phyloP scores from a whole-genome alignment of 2,888 invertebrate species.

The Athetis lepigone region DNA sequence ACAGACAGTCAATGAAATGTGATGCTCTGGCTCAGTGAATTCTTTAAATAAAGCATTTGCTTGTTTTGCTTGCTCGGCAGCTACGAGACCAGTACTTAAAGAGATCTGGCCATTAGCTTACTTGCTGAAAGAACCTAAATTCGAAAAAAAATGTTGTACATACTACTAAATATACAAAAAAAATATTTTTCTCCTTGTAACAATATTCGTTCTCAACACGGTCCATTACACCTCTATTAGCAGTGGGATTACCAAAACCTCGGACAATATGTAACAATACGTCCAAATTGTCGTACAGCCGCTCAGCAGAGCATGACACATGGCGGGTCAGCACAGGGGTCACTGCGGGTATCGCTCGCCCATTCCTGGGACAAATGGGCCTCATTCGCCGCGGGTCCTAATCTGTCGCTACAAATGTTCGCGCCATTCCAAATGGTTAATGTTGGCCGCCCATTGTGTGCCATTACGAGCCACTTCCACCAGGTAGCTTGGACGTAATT shows the following conservation, averaged over 20 bases:
- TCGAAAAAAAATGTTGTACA: no score
- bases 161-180: no score
- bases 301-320: conserved; percentile 38
- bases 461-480: conserved; percentile 28
- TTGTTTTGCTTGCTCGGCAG: no score
- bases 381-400: conserved; percentile 35
- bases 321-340: conserved; percentile 12
- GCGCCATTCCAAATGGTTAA: conserved; percentile 40
- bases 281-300: conserved; percentile 22
- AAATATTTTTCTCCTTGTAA: background rate
- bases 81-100: no score
- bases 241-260: conserved; percentile 17
- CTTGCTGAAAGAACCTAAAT: no score
- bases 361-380: conserved; percentile 48
- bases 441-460: conserved; percentile 17
- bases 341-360: conserved; percentile 16
- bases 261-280: conserved; percentile 27
- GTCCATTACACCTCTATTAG: conserved; percentile 35
- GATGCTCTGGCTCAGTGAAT: background rate
- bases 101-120: no score
- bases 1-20: background rate
- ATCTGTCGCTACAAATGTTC: conserved; percentile 54
- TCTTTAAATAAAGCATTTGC: no score
- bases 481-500: conserved; percentile 24
- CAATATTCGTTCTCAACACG: background rate